These are phyloP conservation scores for Sinosuthora webbiana DNA, from an alignment of 2,113 vertebrate genomes.

Conservation along the genomic window DNA sequence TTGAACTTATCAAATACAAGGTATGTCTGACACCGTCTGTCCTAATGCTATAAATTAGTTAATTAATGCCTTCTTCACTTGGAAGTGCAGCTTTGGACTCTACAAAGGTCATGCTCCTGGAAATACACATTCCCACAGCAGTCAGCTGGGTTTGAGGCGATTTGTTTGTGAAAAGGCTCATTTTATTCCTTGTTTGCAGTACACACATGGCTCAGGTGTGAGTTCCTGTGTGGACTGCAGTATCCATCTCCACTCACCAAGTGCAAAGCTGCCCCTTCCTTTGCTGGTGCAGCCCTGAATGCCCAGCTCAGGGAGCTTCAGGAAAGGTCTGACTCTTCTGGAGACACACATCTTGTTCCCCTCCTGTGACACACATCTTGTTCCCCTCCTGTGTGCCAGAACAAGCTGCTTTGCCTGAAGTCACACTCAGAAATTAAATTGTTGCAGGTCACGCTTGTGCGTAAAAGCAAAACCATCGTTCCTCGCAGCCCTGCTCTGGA, in stretches of 20 bases:
- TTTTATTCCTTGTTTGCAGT: background rate
- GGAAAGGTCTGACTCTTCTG: background rate
- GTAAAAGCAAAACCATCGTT: background rate
- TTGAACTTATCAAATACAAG: background rate
- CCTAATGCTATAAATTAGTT: background rate
- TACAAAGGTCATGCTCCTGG: background rate
- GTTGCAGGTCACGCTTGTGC: background rate
- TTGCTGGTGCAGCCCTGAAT: background rate
- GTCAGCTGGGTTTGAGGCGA: background rate
- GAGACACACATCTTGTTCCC: background rate
- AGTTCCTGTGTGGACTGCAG: background rate
- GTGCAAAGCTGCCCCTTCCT: background rate
- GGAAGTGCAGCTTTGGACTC: background rate
- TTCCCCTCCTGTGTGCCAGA: background rate
- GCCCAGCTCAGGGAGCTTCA: background rate
- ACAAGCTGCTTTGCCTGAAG: background rate
- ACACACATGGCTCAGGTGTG: rapidly evolving
- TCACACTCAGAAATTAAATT: background rate
- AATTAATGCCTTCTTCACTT: background rate
- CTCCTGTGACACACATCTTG: rapidly evolving
- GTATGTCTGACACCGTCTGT: background rate
- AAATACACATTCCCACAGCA: background rate
- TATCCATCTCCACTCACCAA: rapidly evolving
- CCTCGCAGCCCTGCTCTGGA: rapidly evolving
- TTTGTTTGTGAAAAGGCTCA: background rate